Conservation (phyloP, 2,888 invertebrate genomes). For the Xylota sylvarum region DNA sequence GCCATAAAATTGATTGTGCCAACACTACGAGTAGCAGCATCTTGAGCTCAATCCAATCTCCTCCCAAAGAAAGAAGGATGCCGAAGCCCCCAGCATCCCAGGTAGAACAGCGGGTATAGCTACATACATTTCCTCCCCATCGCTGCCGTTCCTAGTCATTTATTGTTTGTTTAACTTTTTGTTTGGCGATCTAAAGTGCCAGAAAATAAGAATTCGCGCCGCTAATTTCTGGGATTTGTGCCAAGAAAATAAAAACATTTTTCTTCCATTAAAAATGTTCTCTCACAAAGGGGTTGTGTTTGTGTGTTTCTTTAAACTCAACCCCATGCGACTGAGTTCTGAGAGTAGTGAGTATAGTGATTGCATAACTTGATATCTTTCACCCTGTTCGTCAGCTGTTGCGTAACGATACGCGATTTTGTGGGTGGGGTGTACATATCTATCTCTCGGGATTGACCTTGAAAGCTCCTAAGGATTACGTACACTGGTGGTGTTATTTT, state of each 20-base stretch:
- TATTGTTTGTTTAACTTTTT: slow-evolving; percentile 5
- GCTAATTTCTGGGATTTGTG: slow-evolving; percentile 56
- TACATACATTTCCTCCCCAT: not conserved
- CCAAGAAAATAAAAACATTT: slow-evolving; percentile 64
- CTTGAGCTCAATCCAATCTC: slow-evolving; percentile 4
- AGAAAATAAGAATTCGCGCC: slow-evolving; percentile 62
- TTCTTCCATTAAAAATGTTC: slow-evolving; percentile 48
- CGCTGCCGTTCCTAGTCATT: slow-evolving; percentile 2
- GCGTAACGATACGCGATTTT: slow-evolving; percentile 52
- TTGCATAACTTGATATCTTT: slow-evolving; percentile 53
- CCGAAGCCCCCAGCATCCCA: not conserved
- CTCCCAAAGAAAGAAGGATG: not conserved
- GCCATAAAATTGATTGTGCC: slow-evolving; percentile 25
- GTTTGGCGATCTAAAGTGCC: slow-evolving; percentile 52
- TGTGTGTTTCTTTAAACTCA: not conserved
- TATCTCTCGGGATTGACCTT: slow-evolving; percentile 36
- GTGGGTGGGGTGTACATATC: slow-evolving; percentile 43
- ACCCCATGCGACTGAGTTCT: not conserved
- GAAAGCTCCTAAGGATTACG: slow-evolving; percentile 54
- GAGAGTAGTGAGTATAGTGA: not conserved
- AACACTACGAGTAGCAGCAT: slow-evolving; percentile 23
- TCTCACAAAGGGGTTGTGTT: slow-evolving; percentile 20
- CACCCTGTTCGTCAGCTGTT: slow-evolving; percentile 63
- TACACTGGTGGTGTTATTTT: not conserved
- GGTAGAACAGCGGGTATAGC: not conserved